These are phyloP conservation scores for Pseudomyrmex pallidus DNA, from an alignment of 1,140 invertebrate species.

Conservation along the genomic window DNA sequence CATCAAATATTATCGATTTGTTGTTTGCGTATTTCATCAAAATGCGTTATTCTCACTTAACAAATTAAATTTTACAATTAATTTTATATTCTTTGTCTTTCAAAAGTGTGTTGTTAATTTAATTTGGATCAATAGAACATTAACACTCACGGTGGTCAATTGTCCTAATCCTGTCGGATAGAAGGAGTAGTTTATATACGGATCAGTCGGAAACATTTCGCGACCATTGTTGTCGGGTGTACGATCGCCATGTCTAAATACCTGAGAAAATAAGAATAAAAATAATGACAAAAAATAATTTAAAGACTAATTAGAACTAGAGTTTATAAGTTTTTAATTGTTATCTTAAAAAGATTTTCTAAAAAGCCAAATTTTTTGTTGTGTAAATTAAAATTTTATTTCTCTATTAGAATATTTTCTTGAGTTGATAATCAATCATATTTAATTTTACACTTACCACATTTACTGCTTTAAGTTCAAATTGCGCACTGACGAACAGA, in stretches of 20 bases:
- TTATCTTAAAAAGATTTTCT: neutral
- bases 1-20: too few species aligned
- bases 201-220: slow-evolving; percentile 88
- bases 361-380: too few species aligned
- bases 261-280: slow-evolving; percentile 79
- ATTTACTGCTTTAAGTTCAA: slow-evolving; percentile 62
- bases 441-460: slow-evolving; percentile 64
- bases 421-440: neutral
- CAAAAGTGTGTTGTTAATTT: neutral
- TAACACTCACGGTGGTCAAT: slow-evolving; percentile 89
- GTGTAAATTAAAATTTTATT: too few species aligned
- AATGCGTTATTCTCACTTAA: neutral
- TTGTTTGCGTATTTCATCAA: too few species aligned
- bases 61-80: neutral
- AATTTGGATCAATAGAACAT: neutral
- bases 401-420: too few species aligned
- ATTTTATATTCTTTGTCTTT: slow-evolving; percentile 4
- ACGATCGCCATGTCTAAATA: slow-evolving; percentile 92
- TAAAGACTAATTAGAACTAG: neutral
- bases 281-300: neutral
- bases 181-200: slow-evolving; percentile 86
- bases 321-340: neutral
- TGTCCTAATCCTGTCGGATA: slow-evolving; percentile 90
- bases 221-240: slow-evolving; percentile 87
- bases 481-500: neutral